Percentiles rank a stretch among this genome's conserved stretches.
Evolutionary conservation across 2,797 vertebrate genomes (phyloP).

Genomic region (Phrynocephalus vlangalii): DNA sequence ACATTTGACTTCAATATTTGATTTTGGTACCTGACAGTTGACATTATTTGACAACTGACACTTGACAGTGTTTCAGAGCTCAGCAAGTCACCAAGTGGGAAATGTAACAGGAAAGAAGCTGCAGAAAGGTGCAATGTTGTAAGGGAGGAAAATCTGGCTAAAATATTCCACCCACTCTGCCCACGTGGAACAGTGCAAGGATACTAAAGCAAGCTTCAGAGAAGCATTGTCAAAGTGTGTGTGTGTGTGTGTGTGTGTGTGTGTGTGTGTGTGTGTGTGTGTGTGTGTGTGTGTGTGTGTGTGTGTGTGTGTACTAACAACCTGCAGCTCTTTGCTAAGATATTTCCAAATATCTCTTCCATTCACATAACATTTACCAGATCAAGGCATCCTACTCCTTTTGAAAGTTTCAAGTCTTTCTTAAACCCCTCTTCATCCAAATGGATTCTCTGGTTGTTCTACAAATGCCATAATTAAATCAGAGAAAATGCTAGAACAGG

Average conservation of each 20-base stretch:
- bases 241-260: too few species aligned
- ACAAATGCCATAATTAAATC: not conserved
- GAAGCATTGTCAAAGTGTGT: not conserved
- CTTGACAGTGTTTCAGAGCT: conserved; percentile 3
- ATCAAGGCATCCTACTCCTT: not conserved
- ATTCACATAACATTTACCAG: not conserved
- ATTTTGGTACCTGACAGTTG: not conserved
- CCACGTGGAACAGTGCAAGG: not conserved
- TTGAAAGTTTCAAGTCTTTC: not conserved
- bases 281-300: too few species aligned
- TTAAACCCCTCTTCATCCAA: not conserved
- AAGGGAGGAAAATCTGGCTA: not conserved
- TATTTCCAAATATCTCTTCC: not conserved
- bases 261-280: too few species aligned
- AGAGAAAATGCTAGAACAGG: not conserved
- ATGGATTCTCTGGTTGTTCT: not conserved
- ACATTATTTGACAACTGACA: conserved; percentile 13
- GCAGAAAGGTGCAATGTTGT: not conserved
- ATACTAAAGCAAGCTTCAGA: not conserved
- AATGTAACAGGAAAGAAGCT: not conserved
- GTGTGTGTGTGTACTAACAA: too few species aligned
- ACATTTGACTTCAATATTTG: conserved; percentile 6
- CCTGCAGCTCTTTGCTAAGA: not conserved
- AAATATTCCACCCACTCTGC: conserved; percentile 5
- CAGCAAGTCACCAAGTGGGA: not conserved